Percentiles rank a stretch among this genome's conserved stretches.
Conservation (phyloP, 53 echinoderm and acorn worm species). For the Patiria pectinifera region DNA sequence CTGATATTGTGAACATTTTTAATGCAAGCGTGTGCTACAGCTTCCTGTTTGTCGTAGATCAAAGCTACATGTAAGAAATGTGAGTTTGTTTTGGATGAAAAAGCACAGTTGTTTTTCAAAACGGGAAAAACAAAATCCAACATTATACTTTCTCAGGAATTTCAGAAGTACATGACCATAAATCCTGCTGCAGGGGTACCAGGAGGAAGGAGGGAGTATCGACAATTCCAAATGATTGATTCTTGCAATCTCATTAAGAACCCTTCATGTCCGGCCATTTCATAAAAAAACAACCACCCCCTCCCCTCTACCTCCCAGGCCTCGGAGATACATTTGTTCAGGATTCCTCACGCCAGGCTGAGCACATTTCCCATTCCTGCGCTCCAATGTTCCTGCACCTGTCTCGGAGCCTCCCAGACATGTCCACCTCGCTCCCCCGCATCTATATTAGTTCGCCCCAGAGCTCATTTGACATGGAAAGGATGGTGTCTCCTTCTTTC, state of each 20-base stretch:
- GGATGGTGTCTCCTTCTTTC: not conserved
- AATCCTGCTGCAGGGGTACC: not conserved
- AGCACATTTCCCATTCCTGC: constrained; percentile 9
- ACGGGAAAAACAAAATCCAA: not conserved
- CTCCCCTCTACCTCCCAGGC: not conserved
- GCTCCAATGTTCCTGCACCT: not conserved
- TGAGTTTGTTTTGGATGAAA: no score
- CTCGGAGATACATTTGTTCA: not conserved
- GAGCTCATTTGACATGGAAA: constrained; percentile 50
- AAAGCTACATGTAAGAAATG: no score
- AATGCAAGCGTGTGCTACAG: no score
- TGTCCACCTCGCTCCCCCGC: not conserved
- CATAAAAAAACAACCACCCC: not conserved
- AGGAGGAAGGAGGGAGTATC: constrained; percentile 5
- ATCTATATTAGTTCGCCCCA: not conserved
- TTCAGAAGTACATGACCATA: not conserved
- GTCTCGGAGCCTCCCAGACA: constrained; percentile 4
- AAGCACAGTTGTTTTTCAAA: not conserved
- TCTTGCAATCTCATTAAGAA: constrained; percentile 36
- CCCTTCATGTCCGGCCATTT: not conserved
- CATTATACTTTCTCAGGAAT: not conserved
- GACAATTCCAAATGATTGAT: constrained; percentile 30
- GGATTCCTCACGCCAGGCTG: constrained; percentile 8
- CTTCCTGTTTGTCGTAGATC: no score
- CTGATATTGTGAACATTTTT: no score